Percentiles rank a stretch among this genome's conserved stretches.
Conservation (phyloP, 2,888 invertebrate genomes). For the Zele albiditarsus region DNA sequence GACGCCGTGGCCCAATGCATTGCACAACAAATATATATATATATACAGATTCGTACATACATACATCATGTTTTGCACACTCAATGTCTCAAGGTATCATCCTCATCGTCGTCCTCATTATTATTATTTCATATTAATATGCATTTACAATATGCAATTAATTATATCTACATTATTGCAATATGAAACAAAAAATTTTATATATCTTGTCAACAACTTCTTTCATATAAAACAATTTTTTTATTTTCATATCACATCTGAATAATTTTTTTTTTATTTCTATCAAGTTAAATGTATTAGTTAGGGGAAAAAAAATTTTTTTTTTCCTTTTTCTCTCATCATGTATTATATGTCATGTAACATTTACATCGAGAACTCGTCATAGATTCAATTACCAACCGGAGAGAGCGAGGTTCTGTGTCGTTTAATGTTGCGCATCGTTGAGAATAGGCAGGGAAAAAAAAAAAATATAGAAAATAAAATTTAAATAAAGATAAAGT, state of each 20-base stretch:
- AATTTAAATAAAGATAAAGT: neutral
- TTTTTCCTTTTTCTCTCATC: too few species aligned
- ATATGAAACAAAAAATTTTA: neutral
- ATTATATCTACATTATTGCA: neutral
- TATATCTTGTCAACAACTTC: neutral
- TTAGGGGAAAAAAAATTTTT: neutral
- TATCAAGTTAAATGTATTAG: neutral
- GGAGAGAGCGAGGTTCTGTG: too few species aligned
- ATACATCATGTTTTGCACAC: neutral
- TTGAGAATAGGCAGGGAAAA: neutral
- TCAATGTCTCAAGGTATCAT: constrained; percentile 6
- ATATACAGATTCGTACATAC: neutral
- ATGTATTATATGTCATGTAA: neutral
- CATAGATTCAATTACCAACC: neutral
- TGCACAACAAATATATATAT: constrained; percentile 5
- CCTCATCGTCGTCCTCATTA: neutral
- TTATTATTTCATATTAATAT: neutral
- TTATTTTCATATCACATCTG: neutral
- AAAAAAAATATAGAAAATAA: neutral
- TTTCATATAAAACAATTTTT: neutral
- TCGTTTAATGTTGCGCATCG: too few species aligned
- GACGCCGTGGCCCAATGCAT: neutral
- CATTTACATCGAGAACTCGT: neutral
- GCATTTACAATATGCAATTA: neutral
- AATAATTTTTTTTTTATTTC: neutral